Base-by-base conservation (phyloP, 2,888 invertebrate species). In the Chromoteleia sp. region DNA sequence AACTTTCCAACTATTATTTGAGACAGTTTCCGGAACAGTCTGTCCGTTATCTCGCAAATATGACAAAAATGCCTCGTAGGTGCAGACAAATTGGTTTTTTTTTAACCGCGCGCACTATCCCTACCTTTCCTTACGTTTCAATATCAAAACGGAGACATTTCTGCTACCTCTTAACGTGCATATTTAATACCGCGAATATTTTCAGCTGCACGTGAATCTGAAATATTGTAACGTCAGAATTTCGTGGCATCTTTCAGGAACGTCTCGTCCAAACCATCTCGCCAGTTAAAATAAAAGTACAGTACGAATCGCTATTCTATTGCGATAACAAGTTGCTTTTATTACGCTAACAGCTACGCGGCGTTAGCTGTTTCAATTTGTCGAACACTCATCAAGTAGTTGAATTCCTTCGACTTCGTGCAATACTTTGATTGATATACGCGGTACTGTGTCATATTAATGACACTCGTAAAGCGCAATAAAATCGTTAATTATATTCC, bases 51-150 rank as follows among this genome's bases (percentile, higher is more conserved):
- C 41, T 43, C 52, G 33, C 43, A 43, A 54, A 73, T 61, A 61
- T 54, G 61, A 61, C 30, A 41, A 50, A 73, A 73, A 73, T 71
- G 71, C 71, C 71, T 71, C 61, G 59, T 71, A 59, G 71, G 59
- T 50, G 61, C 59, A 74, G 73, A 74, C 73, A 19, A 63, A 74
- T 74, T 54, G 63, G 63, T 63, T 74, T 63, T 74, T 74, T 74
- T 58, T 21, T n/a, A n/a, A n/a, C n/a, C n/a, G n/a, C 2, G 21
- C n/a, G n/a, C 10, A 1, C n/a, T n/a, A 3, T 19, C 21, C 52
- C 52, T 3, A 14, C 52, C 0, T 50, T 14, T 30, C 36, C n/a
- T 12, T 8, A 29, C 45, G 43, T 73, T 61, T 73, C 61, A 61
- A 54, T 58, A 73, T 73, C 61, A 73, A 43, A 61, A 61, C 52